phyloP scores from a whole-genome alignment of 2,797 vertebrate species.

The Esox masquinongy region DNA sequence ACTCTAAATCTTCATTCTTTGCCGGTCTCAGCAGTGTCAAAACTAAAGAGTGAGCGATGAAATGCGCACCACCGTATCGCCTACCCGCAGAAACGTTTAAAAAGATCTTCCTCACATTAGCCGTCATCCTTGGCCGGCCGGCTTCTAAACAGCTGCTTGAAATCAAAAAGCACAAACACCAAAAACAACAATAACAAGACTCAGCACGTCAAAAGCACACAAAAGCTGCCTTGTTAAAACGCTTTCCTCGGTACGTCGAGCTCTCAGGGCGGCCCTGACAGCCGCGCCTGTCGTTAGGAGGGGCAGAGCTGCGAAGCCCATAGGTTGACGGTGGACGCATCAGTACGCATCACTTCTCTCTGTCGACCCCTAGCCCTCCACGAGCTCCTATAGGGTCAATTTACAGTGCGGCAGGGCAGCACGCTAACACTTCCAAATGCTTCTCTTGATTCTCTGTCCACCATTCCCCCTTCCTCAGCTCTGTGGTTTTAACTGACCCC shows the following conservation, averaged over 20 bases:
- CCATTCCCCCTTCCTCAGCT: slow-evolving; percentile 7
- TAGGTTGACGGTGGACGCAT: slow-evolving; percentile 56
- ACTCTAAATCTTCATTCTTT: background rate
- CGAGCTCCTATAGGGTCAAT: slow-evolving; percentile 64
- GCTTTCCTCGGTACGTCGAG: slow-evolving; percentile 25
- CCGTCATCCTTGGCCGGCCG: background rate
- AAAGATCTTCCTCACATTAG: slow-evolving; percentile 4
- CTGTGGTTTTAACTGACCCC: slow-evolving; percentile 43
- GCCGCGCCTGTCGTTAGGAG: slow-evolving; percentile 74
- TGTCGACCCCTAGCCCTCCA: slow-evolving; percentile 55
- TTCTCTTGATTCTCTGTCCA: slow-evolving; percentile 57
- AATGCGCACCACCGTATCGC: background rate
- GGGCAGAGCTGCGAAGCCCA: slow-evolving; percentile 57
- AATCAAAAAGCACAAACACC: slow-evolving; percentile 47
- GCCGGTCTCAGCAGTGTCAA: background rate
- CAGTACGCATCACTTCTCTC: slow-evolving; percentile 65
- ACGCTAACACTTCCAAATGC: slow-evolving; percentile 55
- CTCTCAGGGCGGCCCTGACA: slow-evolving; percentile 54
- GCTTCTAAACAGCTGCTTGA: slow-evolving; percentile 23
- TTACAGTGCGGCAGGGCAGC: slow-evolving; percentile 63
- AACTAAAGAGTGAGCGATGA: background rate
- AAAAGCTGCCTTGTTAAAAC: slow-evolving; percentile 60
- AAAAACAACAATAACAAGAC: slow-evolving; percentile 52
- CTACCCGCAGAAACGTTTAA: background rate
- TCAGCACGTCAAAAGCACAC: slow-evolving; percentile 29